A percentile compares a stretch with the other conserved stretches of the same genome.
Conservation (phyloP, 1,140 invertebrate genomes). For the Lepidostoma basale region DNA sequence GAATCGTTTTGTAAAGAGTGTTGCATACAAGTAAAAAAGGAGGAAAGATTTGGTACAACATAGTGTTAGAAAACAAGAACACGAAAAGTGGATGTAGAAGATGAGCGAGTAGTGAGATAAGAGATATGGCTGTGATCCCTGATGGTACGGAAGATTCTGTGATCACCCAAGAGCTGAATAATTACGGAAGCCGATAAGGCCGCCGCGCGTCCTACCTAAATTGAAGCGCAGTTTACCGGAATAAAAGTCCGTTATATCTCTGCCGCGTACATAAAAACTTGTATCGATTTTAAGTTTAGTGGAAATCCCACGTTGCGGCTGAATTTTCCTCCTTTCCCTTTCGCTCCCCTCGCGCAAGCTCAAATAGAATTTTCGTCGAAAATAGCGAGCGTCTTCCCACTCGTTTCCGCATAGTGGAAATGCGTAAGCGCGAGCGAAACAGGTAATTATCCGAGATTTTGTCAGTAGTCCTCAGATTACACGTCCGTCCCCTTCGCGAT, state of each 20-base stretch:
- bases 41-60: too few species aligned
- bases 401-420: constrained; percentile 21
- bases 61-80: too few species aligned
- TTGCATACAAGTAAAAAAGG: too few species aligned
- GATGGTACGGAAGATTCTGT: too few species aligned
- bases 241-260: constrained; percentile 13
- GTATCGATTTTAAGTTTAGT: constrained; percentile 21
- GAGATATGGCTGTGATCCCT: too few species aligned
- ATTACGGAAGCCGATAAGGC: too few species aligned
- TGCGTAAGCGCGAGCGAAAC: constrained; percentile 19
- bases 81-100: too few species aligned
- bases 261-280: constrained; percentile 10
- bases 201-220: too few species aligned
- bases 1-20: too few species aligned
- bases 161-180: too few species aligned
- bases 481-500: constrained; percentile 17
- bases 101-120: too few species aligned
- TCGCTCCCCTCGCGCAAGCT: constrained; percentile 27
- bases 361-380: constrained; percentile 21
- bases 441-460: constrained; percentile 31
- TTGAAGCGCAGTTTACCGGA: background rate
- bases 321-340: constrained; percentile 20
- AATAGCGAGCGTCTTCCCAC: constrained; percentile 10
- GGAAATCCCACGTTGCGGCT: constrained; percentile 25
- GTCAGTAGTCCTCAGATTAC: constrained; percentile 31